phyloP scores from a whole-genome alignment of 2,797 vertebrate species.

The Nannoperca australis region DNA sequence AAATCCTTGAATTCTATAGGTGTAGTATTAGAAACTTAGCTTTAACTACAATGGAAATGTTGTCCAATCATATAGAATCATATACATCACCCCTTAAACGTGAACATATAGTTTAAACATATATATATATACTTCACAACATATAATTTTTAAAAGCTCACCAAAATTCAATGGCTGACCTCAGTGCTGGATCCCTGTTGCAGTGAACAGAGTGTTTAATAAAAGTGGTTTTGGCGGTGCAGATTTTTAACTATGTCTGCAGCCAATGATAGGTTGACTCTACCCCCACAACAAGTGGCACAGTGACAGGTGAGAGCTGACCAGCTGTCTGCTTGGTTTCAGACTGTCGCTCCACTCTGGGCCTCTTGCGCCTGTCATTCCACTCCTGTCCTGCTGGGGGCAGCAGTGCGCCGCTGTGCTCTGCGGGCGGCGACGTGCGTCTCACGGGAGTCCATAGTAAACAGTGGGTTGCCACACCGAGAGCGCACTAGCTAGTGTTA shows the following conservation, averaged over 20 bases:
- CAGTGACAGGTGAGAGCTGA: slow-evolving; percentile 42
- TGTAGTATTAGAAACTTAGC: not conserved
- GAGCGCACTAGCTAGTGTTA: not conserved
- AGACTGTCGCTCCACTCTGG: not conserved
- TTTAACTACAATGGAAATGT: not conserved
- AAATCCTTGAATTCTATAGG: not conserved
- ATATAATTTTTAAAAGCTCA: slow-evolving; percentile 31
- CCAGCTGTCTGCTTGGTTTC: slow-evolving; percentile 24
- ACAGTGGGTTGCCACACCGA: slow-evolving; percentile 26
- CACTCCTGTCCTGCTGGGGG: slow-evolving; percentile 67
- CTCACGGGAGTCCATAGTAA: slow-evolving; percentile 48
- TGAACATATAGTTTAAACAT: not conserved
- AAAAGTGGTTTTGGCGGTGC: slow-evolving; percentile 37
- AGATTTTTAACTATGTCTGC: slow-evolving; percentile 33
- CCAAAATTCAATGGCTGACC: slow-evolving; percentile 27
- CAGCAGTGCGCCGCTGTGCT: slow-evolving; percentile 22
- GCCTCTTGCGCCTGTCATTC: not conserved
- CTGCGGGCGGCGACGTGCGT: not conserved
- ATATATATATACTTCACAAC: not conserved
- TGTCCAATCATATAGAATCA: not conserved
- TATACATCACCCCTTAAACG: not conserved
- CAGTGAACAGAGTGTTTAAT: not conserved
- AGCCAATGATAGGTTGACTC: slow-evolving; percentile 32
- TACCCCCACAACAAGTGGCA: slow-evolving; percentile 13
- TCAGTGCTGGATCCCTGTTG: slow-evolving; percentile 8